Base-by-base conservation (phyloP, 2,797 vertebrate species). In the Setipinna tenuifilis region DNA sequence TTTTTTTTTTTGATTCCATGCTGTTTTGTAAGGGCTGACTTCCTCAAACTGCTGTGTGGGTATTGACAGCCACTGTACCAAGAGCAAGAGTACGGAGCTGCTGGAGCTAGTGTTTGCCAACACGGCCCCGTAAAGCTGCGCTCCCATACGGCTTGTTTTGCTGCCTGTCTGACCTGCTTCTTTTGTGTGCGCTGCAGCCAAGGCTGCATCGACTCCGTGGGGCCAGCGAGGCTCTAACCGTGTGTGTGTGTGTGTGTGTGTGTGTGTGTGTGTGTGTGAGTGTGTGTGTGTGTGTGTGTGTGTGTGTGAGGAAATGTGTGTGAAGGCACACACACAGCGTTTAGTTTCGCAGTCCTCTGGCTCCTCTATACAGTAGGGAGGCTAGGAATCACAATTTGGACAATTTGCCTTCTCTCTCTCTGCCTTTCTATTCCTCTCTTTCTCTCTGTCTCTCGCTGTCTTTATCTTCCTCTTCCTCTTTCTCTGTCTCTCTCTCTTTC, bases 1-100 rank as follows among this genome's bases (percentile, higher is more conserved):
- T 83, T 57, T 84, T 85, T 59, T 25, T 78, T 78, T 82, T 65
- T 65, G 61, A 11, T 25, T 11, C 5, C 6, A 9, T 68, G 11
- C 7, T 75, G 31, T 35, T 5, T 4, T 75, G 31, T 75, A 19
- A 35, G 5, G 7, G 31, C 31, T 75, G 68, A 75, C 28, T 75
- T 12, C 28, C 68, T 41, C 68, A 16, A 41, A 75, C 68, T 75
- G 28, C 28, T 75, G 68, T 75, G 4, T 75, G 3, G 31, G 28
- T 19, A 75, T 75, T 75, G 68, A 71, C 68, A 75, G 28, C 68
- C 25, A 6, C 68, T 75, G 68, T 19, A 35, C 28, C 61, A 1
- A 41, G 19, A 75, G 68, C 31, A 17, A 17, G 28, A 28, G 11
- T 75, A 17, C 68, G 0, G 28, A 5, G 14, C 9, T 14, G 25